These are phyloP conservation scores for Panonychus citri DNA, from an alignment of 1,140 invertebrate species.

Conservation along the genomic window DNA sequence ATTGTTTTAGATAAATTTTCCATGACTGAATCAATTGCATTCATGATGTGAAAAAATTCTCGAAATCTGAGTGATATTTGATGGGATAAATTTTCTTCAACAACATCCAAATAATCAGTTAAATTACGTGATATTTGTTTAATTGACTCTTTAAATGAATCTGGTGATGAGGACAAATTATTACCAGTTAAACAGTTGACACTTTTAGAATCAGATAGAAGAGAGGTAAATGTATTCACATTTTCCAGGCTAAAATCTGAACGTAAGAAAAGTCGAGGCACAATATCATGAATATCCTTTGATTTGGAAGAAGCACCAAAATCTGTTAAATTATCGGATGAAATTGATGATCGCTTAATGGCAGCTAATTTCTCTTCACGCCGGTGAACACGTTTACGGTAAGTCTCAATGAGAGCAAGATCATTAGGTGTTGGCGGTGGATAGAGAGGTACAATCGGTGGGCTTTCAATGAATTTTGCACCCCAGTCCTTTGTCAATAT, in stretches of 20 bases:
- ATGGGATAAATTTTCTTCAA: constrained; percentile 81
- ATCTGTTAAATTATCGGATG: not conserved
- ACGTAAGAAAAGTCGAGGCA: constrained; percentile 27
- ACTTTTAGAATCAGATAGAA: constrained; percentile 39
- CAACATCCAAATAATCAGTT: constrained; percentile 81
- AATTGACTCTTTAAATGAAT: not conserved
- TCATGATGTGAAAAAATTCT: constrained; percentile 90
- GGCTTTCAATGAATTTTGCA: constrained; percentile 65
- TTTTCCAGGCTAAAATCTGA: constrained; percentile 55
- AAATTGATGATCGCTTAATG: not conserved
- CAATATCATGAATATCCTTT: not conserved
- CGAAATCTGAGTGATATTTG: constrained; percentile 88
- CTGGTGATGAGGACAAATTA: constrained; percentile 35
- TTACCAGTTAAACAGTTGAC: constrained; percentile 13
- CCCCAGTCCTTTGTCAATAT: constrained; percentile 97
- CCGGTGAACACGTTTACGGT: constrained; percentile 11
- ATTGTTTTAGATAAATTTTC: constrained; percentile 63
- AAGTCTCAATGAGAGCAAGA: not conserved
- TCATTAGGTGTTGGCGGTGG: not conserved
- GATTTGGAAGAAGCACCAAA: not conserved
- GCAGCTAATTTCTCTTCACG: constrained; percentile 21
- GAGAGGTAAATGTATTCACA: constrained; percentile 53
- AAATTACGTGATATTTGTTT: constrained; percentile 22
- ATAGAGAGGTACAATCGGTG: constrained; percentile 34
- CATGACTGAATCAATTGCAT: constrained; percentile 76